phyloP scores from a whole-genome alignment of 2,797 vertebrate species.

The Synanceia verrucosa region DNA sequence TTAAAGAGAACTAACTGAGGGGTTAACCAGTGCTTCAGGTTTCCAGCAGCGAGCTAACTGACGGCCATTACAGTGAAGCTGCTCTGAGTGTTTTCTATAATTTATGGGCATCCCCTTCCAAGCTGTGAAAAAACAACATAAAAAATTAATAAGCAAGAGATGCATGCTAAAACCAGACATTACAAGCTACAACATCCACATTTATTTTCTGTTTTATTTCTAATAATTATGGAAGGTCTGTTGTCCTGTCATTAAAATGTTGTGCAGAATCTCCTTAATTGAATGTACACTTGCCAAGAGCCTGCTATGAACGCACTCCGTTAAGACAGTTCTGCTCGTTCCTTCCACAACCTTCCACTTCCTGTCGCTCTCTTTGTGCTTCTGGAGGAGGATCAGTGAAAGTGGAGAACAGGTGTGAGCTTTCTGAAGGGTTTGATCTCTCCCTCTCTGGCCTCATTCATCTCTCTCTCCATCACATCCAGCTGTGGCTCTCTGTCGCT shows the following conservation, averaged over 20 bases:
- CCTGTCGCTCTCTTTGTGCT: not conserved
- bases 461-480: slow-evolving; percentile 66
- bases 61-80: not conserved
- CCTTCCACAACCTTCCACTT: not conserved
- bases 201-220: not conserved
- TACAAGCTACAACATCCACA: not conserved
- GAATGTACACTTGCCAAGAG: no score
- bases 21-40: not conserved
- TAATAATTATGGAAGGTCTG: not conserved
- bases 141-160: not conserved
- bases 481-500: slow-evolving; percentile 61
- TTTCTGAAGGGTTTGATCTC: slow-evolving; percentile 63
- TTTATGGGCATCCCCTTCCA: not conserved
- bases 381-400: slow-evolving; percentile 50
- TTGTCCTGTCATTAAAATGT: not conserved
- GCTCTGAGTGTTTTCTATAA: not conserved
- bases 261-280: no score
- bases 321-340: not conserved
- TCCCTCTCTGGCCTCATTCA: slow-evolving; percentile 54
- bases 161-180: not conserved
- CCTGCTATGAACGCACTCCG: not conserved
- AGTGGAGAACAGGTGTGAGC: slow-evolving; percentile 68
- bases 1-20: not conserved
- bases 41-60: not conserved
- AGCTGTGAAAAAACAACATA: not conserved